Percentiles rank a stretch among this genome's conserved stretches.
Conservation (phyloP, 1,140 invertebrate genomes). For the Goniozus legneri region DNA sequence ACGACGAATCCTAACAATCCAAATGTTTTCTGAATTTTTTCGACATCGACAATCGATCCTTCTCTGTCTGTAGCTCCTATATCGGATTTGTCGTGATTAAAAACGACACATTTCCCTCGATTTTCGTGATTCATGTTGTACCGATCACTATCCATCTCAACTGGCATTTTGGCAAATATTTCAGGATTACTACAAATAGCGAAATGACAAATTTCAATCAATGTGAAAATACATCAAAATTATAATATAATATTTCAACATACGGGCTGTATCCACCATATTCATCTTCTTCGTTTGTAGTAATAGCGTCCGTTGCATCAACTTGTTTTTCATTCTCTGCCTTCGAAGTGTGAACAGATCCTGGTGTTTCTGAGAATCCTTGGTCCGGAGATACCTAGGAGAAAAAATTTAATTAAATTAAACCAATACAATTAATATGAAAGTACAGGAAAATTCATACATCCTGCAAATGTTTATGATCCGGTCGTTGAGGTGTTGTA, state of each 20-base stretch:
- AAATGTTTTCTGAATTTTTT: constrained; percentile 35
- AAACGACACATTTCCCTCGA: constrained; percentile 69
- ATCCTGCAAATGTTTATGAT: neutral
- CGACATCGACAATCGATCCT: constrained; percentile 35
- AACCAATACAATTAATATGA: neutral
- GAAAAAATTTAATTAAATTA: neutral
- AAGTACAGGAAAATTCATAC: neutral
- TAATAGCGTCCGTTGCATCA: neutral
- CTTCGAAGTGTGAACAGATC: neutral
- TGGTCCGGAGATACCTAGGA: neutral
- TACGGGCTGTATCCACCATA: neutral
- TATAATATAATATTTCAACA: neutral
- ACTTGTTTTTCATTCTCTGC: neutral
- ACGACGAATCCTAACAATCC: constrained; percentile 37
- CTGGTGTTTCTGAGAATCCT: neutral
- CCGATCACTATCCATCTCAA: constrained; percentile 36
- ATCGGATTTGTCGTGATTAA: constrained; percentile 69
- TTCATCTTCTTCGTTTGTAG: neutral
- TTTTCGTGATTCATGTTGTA: constrained; percentile 68
- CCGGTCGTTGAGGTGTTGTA: neutral
- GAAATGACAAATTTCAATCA: neutral
- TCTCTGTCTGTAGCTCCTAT: constrained; percentile 23
- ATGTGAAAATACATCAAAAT: neutral
- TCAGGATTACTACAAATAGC: neutral
- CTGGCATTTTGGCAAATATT: constrained; percentile 25